Conservation (phyloP, 2,797 vertebrate genomes). For the Diplodus puntazzo region DNA sequence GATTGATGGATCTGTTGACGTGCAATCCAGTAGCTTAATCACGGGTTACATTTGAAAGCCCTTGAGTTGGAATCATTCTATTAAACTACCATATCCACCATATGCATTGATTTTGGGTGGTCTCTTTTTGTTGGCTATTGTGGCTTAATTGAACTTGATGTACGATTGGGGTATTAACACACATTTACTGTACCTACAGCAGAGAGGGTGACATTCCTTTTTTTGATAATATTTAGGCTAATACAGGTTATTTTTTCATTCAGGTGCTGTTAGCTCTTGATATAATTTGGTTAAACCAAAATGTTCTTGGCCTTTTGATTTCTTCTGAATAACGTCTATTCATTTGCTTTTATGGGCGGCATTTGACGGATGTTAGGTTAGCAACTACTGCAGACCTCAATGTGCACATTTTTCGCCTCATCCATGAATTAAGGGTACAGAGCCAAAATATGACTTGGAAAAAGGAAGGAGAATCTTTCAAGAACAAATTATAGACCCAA, state of each 20-base stretch:
- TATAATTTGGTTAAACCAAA: conserved; percentile 32
- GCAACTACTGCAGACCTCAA: conserved; percentile 37
- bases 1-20: conserved; percentile 16
- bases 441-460: conserved; percentile 52
- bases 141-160: conserved; percentile 13
- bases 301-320: conserved; percentile 32
- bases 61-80: conserved; percentile 8
- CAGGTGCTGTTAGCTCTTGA: background rate
- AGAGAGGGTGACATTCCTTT: conserved; percentile 11
- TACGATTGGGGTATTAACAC: background rate
- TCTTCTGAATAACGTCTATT: conserved; percentile 21
- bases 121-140: background rate
- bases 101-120: background rate
- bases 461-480: conserved; percentile 60
- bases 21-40: conserved; percentile 3
- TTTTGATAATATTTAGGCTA: background rate
- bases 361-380: conserved; percentile 30
- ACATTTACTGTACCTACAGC: background rate
- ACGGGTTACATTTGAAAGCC: conserved; percentile 12
- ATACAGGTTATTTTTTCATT: conserved; percentile 1
- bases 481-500: conserved; percentile 72
- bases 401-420: conserved; percentile 47
- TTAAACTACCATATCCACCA: conserved; percentile 1
- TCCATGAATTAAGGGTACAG: conserved; percentile 46
- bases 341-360: conserved; percentile 22